Percentiles rank a stretch among this genome's conserved stretches.
These are phyloP conservation scores for Latheticus oryzae DNA, from an alignment of 2,888 invertebrate species.

Conservation along the genomic window DNA sequence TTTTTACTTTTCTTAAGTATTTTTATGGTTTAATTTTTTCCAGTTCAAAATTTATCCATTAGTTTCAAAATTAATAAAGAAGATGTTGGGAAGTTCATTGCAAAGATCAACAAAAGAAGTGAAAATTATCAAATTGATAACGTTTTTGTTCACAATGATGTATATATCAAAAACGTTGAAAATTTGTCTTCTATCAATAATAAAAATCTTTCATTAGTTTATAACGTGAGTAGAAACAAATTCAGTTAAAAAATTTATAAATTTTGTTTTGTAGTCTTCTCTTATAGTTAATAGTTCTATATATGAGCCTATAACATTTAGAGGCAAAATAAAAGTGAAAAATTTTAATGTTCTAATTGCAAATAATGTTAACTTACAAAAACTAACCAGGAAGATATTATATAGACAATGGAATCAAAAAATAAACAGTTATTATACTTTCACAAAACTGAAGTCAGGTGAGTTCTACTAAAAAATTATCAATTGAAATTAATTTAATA, in stretches of 20 bases:
- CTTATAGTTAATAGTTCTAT: conserved; percentile 27
- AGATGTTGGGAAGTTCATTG: conserved; percentile 49
- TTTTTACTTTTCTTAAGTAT: background rate
- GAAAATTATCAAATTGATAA: conserved; percentile 46
- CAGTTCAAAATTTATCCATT: conserved; percentile 50
- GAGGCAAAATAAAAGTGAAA: conserved; percentile 48
- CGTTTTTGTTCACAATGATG: conserved; percentile 51
- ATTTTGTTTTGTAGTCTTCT: background rate
- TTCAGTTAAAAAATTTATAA: too few species aligned
- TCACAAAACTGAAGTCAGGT: conserved; percentile 56
- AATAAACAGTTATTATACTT: conserved; percentile 52
- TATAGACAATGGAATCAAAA: conserved; percentile 54
- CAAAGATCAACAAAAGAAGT: conserved; percentile 48
- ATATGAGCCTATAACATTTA: conserved; percentile 51
- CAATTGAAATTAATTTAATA: conserved; percentile 6
- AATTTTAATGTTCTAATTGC: conserved; percentile 51
- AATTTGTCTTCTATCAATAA: conserved; percentile 41
- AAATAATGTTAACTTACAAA: conserved; percentile 55
- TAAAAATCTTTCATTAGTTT: background rate
- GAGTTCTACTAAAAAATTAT: conserved; percentile 34
- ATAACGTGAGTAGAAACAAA: conserved; percentile 28
- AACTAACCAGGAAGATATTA: conserved; percentile 49
- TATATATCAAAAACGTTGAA: conserved; percentile 45
- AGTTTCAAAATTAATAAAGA: conserved; percentile 50
- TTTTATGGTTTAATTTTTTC: conserved; percentile 42